Evolutionary conservation across 2,888 invertebrate species (phyloP).

Genomic region (Campopleginae sp.): DNA sequence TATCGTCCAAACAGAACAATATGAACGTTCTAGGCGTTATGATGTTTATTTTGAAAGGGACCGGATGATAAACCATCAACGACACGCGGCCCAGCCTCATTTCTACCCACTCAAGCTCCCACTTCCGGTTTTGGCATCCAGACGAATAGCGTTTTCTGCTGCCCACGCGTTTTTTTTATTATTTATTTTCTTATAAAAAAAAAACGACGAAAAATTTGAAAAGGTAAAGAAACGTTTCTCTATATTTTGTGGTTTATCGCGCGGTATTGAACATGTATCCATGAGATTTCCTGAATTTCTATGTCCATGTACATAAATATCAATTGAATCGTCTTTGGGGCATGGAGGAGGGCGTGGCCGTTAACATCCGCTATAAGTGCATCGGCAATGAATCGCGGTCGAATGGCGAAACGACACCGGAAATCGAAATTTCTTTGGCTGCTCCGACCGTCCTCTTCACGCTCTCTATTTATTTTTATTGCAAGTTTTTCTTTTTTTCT

Average conservation of each 20-base stretch:
- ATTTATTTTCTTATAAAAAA: constrained; percentile 21
- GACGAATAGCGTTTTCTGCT: constrained; percentile 40
- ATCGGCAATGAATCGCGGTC: constrained; percentile 28
- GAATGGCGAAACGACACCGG: constrained; percentile 63
- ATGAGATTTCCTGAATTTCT: neutral
- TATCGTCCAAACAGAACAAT: constrained; percentile 37
- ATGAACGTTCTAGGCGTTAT: constrained; percentile 18
- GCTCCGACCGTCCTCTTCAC: neutral
- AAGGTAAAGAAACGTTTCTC: neutral
- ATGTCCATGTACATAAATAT: neutral
- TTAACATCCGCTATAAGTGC: constrained; percentile 55
- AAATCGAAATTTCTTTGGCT: constrained; percentile 67
- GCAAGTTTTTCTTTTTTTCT: constrained; percentile 14
- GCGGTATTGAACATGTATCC: neutral
- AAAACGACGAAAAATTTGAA: neutral
- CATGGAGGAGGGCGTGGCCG: constrained; percentile 52
- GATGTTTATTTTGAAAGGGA: constrained; percentile 48
- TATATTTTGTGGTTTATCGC: neutral
- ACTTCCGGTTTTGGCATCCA: constrained; percentile 32
- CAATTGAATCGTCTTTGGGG: constrained; percentile 42
- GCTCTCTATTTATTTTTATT: constrained; percentile 12
- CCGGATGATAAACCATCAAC: constrained; percentile 40
- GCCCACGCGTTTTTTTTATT: constrained; percentile 4
- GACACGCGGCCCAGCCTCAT: constrained; percentile 32
- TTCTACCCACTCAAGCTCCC: constrained; percentile 40